Evolutionary conservation across 2,113 vertebrate genomes (phyloP), one percentile per base, ranked within the genome.

Genomic region (Butorides virescens): DNA sequence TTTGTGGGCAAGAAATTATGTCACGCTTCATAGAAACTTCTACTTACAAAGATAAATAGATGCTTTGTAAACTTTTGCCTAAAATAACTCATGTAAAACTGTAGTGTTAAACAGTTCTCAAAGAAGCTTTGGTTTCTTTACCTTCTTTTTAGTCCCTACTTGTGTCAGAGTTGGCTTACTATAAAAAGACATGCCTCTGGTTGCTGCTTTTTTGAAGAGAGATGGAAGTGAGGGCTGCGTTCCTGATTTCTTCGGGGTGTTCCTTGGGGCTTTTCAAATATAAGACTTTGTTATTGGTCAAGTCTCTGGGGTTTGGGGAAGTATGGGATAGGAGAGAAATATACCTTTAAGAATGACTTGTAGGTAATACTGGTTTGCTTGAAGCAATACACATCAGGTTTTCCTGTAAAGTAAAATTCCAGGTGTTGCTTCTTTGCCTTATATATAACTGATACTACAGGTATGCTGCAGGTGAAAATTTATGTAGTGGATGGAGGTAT

Each of bases 41-140:
- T 92, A 26, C 77, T 93, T 89, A 44, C 18, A 77, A 81, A 94
- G 83, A 85, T 96, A 96, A 95, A 96, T 95, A 91, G 88, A 79
- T 91, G 70, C 91, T 96, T 95, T 97, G 70, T 95, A 85, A 94
- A 95, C 73, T 70, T 93, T 50, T 66, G 80, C 93, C 86, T 85
- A 92, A 96, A 97, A 97, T 96, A 96, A 90, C 88, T 95, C 12
- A 0, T 37, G 14, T 76, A 91, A 90, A 91, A 82, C 80, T 82
- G 84, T 47, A 61, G 49, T 72, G 77, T 91, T 95, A 72, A 80
- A 88, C 68, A 68, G 65, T 95, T 96, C 80, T 96, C 84, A 96
- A 91, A 96, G 93, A 81, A 90, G 77, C 95, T 81, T 97, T 97
- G 77, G 93, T 87, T 97, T 91, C 86, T 86, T 92, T 89, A 91